Evolutionary conservation across 1,140 invertebrate genomes (phyloP).

Genomic region (Lucilia cuprina): DNA sequence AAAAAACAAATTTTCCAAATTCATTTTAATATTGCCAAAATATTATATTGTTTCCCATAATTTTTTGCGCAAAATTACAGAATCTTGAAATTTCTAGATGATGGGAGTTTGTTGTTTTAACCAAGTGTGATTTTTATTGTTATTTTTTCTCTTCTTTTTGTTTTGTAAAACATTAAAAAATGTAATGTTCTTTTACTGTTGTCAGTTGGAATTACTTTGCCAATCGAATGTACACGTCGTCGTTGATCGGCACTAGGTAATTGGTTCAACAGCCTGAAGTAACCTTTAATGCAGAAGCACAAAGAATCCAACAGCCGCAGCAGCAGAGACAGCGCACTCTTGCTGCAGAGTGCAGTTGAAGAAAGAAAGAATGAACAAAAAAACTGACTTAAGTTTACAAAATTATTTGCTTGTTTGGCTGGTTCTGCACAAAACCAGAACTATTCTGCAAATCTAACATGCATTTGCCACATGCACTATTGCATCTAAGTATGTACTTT

Average conservation of each 20-base stretch:
- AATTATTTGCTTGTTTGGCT: slow-evolving; percentile 13
- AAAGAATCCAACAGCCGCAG: slow-evolving; percentile 14
- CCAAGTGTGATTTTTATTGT: background rate
- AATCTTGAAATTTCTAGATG: too few relatives aligned
- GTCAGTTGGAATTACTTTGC: background rate
- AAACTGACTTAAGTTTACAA: background rate
- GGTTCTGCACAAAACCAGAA: background rate
- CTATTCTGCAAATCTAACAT: background rate
- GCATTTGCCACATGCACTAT: background rate
- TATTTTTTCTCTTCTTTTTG: background rate
- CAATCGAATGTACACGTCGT: slow-evolving; percentile 9
- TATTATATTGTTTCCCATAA: background rate
- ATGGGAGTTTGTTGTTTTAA: background rate
- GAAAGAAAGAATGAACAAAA: background rate
- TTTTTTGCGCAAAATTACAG: background rate
- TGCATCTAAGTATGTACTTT: background rate
- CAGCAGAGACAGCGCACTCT: background rate
- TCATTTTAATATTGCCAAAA: background rate
- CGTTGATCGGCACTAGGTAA: slow-evolving; percentile 42
- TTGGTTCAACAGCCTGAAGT: slow-evolving; percentile 45
- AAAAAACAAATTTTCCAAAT: background rate
- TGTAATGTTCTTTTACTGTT: slow-evolving; percentile 12
- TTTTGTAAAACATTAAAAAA: background rate
- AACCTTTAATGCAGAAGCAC: slow-evolving; percentile 37
- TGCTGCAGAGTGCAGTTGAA: too few relatives aligned